Evolutionary conservation across 2,797 vertebrate species (phyloP).

Genomic region (Phalloptychus januarius): DNA sequence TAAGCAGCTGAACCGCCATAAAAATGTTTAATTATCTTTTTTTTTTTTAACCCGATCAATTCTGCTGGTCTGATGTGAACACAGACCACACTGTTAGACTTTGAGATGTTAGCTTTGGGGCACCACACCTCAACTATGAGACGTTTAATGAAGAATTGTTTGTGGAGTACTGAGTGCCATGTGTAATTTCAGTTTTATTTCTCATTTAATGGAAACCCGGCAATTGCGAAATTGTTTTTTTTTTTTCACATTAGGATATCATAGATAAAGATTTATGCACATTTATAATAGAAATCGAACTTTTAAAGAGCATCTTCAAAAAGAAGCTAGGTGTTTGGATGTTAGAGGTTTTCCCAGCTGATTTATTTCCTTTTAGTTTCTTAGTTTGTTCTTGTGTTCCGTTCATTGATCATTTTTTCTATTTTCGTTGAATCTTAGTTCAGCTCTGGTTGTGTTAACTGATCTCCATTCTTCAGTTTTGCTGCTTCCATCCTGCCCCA

Average conservation of each 20-base stretch:
- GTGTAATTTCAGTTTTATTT: too few relatives aligned
- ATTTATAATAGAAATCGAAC: conserved; percentile 3
- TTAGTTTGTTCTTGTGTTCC: background rate
- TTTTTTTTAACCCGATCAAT: conserved; percentile 9
- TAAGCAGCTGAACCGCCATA: conserved; percentile 34
- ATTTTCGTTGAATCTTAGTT: background rate
- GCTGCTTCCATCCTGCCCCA: background rate
- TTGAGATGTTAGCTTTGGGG: conserved; percentile 40
- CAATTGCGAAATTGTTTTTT: too few relatives aligned
- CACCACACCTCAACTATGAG: conserved; percentile 33
- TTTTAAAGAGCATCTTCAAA: background rate
- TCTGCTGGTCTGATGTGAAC: conserved; percentile 42
- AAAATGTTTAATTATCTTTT: conserved; percentile 35
- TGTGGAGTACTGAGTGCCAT: conserved; percentile 9
- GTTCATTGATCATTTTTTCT: background rate
- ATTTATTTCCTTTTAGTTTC: background rate
- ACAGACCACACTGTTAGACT: conserved; percentile 51
- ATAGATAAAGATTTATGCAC: too few relatives aligned
- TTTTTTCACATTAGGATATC: too few relatives aligned
- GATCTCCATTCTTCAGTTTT: too few relatives aligned
- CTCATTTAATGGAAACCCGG: too few relatives aligned
- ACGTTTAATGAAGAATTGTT: conserved; percentile 27
- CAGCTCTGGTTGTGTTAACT: background rate
- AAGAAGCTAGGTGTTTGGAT: background rate
- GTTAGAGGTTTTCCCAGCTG: background rate